Evolutionary conservation across 2,888 invertebrate species (phyloP).

Genomic region (Andrena trimmerana): DNA sequence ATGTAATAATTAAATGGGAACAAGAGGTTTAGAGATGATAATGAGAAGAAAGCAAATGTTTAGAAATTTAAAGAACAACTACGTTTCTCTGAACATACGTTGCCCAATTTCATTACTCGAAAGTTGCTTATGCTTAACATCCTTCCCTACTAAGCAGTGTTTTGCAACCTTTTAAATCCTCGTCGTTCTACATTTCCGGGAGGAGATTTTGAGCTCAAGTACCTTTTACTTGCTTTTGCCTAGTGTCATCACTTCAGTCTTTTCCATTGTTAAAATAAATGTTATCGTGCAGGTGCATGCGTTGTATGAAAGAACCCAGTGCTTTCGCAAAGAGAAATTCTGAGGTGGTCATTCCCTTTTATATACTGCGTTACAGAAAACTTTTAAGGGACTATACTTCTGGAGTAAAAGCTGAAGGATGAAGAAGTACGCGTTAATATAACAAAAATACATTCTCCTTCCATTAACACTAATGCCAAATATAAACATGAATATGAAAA

Average conservation of each 20-base stretch:
- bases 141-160: neutral
- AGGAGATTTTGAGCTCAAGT: neutral
- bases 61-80: neutral
- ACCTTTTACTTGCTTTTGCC: neutral
- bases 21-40: neutral
- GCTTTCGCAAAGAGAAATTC: neutral
- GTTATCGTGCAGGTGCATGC: neutral
- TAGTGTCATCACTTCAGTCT: neutral
- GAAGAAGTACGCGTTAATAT: no score
- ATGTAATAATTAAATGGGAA: neutral
- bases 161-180: conserved; percentile 13
- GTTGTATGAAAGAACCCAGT: neutral
- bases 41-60: neutral
- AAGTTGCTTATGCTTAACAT: neutral
- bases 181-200: conserved; percentile 13
- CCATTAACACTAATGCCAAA: no score
- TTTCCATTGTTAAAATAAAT: neutral
- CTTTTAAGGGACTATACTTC: no score
- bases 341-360: neutral
- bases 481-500: no score
- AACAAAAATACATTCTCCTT: neutral
- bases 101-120: conserved; percentile 22
- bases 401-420: no score
- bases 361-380: no score
- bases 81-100: neutral